Percentiles rank a stretch among this genome's conserved stretches.
These are phyloP conservation scores for Trichogramma pretiosum DNA, from an alignment of 1,140 invertebrate genomes.

Conservation along the genomic window DNA sequence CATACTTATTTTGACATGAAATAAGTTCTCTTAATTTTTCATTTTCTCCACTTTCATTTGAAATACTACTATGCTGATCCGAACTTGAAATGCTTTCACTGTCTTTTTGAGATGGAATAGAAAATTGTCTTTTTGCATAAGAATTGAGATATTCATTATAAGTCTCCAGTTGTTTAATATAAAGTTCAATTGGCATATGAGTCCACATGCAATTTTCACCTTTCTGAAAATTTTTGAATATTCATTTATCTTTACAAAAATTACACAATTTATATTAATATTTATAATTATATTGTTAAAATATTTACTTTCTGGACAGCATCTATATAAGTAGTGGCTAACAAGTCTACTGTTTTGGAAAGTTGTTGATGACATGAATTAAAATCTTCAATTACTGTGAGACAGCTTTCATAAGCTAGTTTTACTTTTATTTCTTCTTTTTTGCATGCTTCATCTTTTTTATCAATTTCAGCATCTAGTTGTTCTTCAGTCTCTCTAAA, in stretches of 20 bases:
- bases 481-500: conserved; percentile 30
- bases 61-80: conserved; percentile 21
- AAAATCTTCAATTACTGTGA: conserved; percentile 26
- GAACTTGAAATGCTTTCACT: conserved; percentile 13
- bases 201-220: conserved; percentile 29
- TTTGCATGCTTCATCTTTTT: conserved; percentile 25
- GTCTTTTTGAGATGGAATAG: conserved; percentile 1
- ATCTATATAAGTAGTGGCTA: conserved; percentile 31
- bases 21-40: conserved; percentile 27
- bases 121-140: conserved; percentile 33
- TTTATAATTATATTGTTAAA: not conserved
- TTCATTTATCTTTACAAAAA: conserved; percentile 6
- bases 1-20: conserved; percentile 31
- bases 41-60: conserved; percentile 25
- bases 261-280: conserved; percentile 7
- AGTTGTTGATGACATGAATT: conserved; percentile 28
- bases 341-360: conserved; percentile 24
- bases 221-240: conserved; percentile 26
- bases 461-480: conserved; percentile 32
- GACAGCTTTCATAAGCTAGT: conserved; percentile 30
- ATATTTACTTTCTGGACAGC: conserved; percentile 30
- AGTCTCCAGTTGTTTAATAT: conserved; percentile 35
- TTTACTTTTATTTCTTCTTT: conserved; percentile 29
- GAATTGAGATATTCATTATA: conserved; percentile 32
- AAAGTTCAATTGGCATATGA: conserved; percentile 35